Conservation (phyloP, 2,797 vertebrate species). For the Chanos chanos region DNA sequence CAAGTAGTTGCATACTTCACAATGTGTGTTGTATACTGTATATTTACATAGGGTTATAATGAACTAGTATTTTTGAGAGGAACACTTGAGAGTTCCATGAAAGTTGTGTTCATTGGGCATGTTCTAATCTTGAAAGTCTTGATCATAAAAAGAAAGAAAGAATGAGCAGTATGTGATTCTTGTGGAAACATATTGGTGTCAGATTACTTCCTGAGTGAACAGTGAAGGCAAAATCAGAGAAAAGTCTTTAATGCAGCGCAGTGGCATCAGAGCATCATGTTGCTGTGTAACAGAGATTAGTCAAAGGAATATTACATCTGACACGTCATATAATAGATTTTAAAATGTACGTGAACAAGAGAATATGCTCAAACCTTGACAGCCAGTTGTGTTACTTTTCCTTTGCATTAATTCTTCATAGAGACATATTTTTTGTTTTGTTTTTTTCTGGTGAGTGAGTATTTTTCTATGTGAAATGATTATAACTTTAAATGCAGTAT, state of each 20-base stretch:
- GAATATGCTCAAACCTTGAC: slow-evolving; percentile 34
- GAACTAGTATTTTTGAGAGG: slow-evolving; percentile 22
- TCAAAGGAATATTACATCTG: slow-evolving; percentile 38
- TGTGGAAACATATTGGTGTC: no score
- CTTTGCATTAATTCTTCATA: slow-evolving; percentile 10
- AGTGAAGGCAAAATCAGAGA: no score
- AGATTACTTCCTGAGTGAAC: no score
- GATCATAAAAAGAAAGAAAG: no score
- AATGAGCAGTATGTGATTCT: no score
- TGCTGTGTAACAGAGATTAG: slow-evolving; percentile 32
- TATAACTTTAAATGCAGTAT: slow-evolving; percentile 65
- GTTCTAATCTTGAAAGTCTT: no score
- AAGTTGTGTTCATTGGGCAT: not conserved
- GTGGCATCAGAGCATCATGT: no score
- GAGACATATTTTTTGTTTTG: slow-evolving; percentile 56
- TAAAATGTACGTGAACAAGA: slow-evolving; percentile 42
- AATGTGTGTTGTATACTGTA: slow-evolving; percentile 24
- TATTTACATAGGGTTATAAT: slow-evolving; percentile 4
- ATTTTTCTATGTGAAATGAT: slow-evolving; percentile 72
- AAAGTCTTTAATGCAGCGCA: no score
- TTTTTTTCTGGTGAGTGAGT: slow-evolving; percentile 52
- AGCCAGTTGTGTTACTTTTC: slow-evolving; percentile 41
- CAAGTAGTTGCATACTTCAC: slow-evolving; percentile 15
- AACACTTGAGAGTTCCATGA: slow-evolving; percentile 9
- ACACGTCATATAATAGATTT: slow-evolving; percentile 45